phyloP scores from a whole-genome alignment of 2,888 invertebrate species.

The Limnephilus lunatus region DNA sequence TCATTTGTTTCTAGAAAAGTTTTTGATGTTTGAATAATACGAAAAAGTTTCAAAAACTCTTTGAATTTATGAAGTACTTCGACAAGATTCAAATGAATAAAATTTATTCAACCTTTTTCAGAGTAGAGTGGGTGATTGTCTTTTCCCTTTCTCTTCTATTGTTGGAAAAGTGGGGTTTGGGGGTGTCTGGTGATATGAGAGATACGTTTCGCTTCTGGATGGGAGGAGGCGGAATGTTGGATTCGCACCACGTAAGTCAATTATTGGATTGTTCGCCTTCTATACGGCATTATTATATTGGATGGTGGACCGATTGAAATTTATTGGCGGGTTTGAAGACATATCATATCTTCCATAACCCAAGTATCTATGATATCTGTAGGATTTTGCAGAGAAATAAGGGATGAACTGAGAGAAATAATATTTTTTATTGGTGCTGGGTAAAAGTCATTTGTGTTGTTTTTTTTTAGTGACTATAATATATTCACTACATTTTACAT shows the following conservation, averaged over 20 bases:
- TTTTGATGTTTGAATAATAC: constrained; percentile 16
- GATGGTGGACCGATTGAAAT: not conserved
- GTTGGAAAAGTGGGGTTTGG: not conserved
- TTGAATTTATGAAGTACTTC: constrained; percentile 23
- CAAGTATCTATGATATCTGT: not conserved
- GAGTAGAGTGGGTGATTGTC: not conserved
- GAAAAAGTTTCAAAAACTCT: constrained; percentile 29
- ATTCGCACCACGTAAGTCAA: constrained; percentile 19
- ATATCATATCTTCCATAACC: not conserved
- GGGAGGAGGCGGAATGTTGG: not conserved
- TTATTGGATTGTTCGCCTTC: constrained; percentile 20
- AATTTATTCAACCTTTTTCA: constrained; percentile 21
- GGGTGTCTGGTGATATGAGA: not conserved
- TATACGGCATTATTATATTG: constrained; percentile 10
- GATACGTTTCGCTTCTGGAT: not conserved
- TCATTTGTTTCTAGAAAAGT: constrained; percentile 5
- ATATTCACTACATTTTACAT: too few species aligned
- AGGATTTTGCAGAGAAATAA: not conserved
- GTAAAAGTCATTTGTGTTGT: too few species aligned
- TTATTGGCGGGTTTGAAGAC: not conserved
- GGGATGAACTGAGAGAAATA: too few species aligned
- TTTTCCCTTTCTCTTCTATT: not conserved
- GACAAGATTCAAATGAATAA: constrained; percentile 14
- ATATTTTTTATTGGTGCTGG: too few species aligned
- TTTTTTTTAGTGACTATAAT: too few species aligned